phyloP scores from a whole-genome alignment of 2,797 vertebrate genomes.

The Trichosurus vulpecula region DNA sequence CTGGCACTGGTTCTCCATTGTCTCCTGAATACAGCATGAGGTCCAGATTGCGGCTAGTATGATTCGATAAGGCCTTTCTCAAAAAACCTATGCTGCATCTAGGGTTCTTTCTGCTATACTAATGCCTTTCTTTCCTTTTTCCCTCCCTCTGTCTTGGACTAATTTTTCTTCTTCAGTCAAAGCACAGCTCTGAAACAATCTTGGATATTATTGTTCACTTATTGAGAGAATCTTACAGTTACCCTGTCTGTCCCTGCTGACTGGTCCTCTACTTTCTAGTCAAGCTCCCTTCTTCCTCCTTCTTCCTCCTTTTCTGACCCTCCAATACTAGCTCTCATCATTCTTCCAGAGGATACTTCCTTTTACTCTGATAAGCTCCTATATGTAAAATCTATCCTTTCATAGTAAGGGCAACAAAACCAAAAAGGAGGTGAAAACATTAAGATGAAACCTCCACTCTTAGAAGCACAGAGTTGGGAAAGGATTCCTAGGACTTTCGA shows the following conservation, averaged over 20 bases:
- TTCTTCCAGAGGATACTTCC: not conserved
- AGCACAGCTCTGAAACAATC: not conserved
- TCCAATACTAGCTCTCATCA: fast-evolving
- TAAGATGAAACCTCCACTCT: not conserved
- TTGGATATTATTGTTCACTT: not conserved
- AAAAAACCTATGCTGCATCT: not conserved
- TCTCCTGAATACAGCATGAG: not conserved
- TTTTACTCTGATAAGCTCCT: not conserved
- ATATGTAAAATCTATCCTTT: constrained; percentile 27
- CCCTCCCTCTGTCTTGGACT: not conserved
- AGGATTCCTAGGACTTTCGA: not conserved
- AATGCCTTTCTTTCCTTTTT: not conserved
- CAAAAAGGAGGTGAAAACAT: not conserved
- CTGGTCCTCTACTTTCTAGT: not conserved
- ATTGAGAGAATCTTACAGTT: not conserved
- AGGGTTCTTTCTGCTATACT: not conserved
- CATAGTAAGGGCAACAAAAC: not conserved
- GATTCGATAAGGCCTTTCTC: not conserved
- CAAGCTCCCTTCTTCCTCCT: too few relatives aligned
- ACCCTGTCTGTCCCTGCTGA: too few relatives aligned
- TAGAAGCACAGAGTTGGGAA: not conserved
- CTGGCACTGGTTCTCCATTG: not conserved
- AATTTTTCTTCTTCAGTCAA: not conserved
- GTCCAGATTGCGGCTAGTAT: not conserved
- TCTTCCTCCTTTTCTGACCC: not conserved